Evolutionary conservation across 2,888 invertebrate genomes (phyloP).

Genomic region (Ferdinandea cuprea): DNA sequence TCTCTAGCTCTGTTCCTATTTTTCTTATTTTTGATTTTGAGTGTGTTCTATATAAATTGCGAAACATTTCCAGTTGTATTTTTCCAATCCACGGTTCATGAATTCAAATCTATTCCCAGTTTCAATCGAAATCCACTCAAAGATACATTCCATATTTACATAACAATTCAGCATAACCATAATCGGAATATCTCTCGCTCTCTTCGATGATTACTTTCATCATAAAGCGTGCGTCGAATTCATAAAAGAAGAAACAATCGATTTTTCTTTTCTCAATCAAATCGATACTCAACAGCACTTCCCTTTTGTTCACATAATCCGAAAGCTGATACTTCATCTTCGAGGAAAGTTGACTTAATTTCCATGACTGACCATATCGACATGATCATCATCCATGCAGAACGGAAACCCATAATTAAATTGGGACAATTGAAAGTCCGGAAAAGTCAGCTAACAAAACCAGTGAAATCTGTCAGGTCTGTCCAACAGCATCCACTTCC

Average conservation of each 20-base stretch:
- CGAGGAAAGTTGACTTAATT: slow-evolving; percentile 25
- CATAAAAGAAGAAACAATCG: background rate
- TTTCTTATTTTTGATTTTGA: no score
- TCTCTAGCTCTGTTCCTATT: no score
- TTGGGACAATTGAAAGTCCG: slow-evolving; percentile 53
- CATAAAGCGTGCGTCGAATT: background rate
- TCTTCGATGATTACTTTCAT: no score
- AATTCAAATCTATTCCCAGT: no score
- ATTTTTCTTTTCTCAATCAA: background rate
- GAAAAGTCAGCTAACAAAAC: background rate
- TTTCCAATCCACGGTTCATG: no score
- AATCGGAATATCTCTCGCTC: no score
- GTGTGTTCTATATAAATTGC: no score
- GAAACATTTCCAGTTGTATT: no score
- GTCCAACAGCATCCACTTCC: slow-evolving; percentile 38
- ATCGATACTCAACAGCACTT: slow-evolving; percentile 7
- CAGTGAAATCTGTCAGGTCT: slow-evolving; percentile 42
- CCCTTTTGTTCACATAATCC: background rate
- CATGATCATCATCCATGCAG: slow-evolving; percentile 24
- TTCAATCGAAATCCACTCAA: no score
- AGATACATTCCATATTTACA: no score
- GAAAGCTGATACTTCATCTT: slow-evolving; percentile 9
- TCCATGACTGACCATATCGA: slow-evolving; percentile 26
- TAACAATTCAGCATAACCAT: no score
- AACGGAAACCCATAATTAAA: slow-evolving; percentile 44